Evolutionary conservation across 2,797 vertebrate species (phyloP).

Genomic region (Rhinogobio ventralis): DNA sequence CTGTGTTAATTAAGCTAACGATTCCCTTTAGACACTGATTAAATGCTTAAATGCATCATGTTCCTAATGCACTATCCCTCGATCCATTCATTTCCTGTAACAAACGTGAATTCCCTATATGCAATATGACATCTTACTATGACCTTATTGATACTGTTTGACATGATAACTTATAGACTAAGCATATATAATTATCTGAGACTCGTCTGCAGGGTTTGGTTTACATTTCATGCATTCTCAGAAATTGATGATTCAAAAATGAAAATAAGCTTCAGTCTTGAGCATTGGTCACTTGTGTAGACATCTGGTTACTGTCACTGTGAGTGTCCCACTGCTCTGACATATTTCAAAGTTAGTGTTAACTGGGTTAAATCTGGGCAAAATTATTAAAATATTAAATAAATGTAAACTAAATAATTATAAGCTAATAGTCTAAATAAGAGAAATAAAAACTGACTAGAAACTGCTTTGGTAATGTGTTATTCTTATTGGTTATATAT

Average conservation of each 20-base stretch:
- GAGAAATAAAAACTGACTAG: background rate
- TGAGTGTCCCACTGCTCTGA: background rate
- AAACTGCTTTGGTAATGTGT: background rate
- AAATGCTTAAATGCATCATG: conserved; percentile 37
- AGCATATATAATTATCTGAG: background rate
- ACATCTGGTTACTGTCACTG: conserved; percentile 27
- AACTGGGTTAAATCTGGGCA: background rate
- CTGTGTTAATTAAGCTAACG: conserved; percentile 40
- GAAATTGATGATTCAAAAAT: background rate
- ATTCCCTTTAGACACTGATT: conserved; percentile 29
- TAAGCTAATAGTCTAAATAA: too few relatives aligned
- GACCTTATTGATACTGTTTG: background rate
- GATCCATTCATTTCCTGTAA: background rate
- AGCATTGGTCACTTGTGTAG: background rate
- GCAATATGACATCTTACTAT: background rate
- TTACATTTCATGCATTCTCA: background rate
- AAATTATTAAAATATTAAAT: background rate
- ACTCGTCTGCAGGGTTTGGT: background rate
- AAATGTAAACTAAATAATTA: background rate
- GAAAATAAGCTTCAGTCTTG: background rate
- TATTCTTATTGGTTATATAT: background rate
- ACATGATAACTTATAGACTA: background rate
- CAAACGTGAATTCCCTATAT: background rate
- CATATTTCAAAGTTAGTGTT: background rate
- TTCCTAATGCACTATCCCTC: conserved; percentile 15